These are phyloP conservation scores for Patagioenas fasciata DNA, from an alignment of 2,113 vertebrate genomes.

Conservation along the genomic window DNA sequence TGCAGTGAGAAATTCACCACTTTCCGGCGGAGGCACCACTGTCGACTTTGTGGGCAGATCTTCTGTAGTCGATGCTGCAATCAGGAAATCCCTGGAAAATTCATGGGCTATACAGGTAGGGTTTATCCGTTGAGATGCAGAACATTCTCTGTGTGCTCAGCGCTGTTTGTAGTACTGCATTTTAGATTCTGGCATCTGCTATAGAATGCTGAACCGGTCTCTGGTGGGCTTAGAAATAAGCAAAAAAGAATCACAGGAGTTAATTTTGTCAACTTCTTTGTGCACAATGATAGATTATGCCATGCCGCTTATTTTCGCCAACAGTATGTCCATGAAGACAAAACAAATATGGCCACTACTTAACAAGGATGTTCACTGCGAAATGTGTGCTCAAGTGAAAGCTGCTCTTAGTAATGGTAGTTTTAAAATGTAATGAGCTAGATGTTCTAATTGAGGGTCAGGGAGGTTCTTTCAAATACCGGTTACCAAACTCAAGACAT, in stretches of 20 bases:
- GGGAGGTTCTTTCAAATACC: neutral
- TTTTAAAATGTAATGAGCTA: neutral
- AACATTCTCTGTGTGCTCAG: neutral
- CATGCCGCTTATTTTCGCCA: neutral
- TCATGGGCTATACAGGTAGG: constrained; percentile 98
- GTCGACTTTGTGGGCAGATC: constrained; percentile 95
- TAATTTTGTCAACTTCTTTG: neutral
- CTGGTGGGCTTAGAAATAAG: neutral
- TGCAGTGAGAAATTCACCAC: constrained; percentile 98
- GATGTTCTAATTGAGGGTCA: neutral
- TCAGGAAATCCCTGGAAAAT: constrained; percentile 98
- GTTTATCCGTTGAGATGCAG: neutral
- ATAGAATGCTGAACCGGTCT: neutral
- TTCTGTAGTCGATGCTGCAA: constrained; percentile 99
- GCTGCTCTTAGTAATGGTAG: neutral
- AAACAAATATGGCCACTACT: neutral
- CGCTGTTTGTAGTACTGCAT: neutral
- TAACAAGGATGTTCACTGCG: neutral
- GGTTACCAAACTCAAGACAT: neutral
- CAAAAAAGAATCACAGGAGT: neutral
- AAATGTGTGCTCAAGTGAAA: neutral
- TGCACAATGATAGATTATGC: neutral
- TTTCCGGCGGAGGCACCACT: constrained; percentile 94
- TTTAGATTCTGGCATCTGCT: neutral
- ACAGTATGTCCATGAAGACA: neutral